These are phyloP conservation scores for Eclectus roratus DNA, from an alignment of 2,113 vertebrate species.

Conservation along the genomic window DNA sequence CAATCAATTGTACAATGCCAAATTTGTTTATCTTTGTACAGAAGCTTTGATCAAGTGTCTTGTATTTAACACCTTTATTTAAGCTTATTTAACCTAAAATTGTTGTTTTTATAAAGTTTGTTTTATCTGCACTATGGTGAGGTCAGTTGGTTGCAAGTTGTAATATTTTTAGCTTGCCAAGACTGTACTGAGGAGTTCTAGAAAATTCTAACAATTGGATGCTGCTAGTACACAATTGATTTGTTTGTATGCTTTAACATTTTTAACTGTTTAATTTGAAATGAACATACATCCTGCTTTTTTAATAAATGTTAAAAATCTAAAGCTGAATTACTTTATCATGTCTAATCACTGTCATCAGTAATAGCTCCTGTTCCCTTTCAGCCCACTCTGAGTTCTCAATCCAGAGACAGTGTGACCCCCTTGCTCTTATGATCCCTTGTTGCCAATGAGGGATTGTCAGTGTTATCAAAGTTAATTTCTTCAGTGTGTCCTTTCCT, in stretches of 20 bases:
- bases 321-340: slow-evolving; percentile 9
- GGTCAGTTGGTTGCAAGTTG: slow-evolving; percentile 82
- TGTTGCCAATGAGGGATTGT: neutral
- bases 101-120: slow-evolving; percentile 90
- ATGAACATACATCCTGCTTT: slow-evolving; percentile 87
- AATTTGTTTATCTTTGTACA: slow-evolving; percentile 92
- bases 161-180: slow-evolving; percentile 80
- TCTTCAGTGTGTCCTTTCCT: neutral
- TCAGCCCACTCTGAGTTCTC: neutral
- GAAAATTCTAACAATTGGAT: slow-evolving; percentile 89
- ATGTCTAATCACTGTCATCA: neutral
- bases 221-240: slow-evolving; percentile 90
- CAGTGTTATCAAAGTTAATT: neutral
- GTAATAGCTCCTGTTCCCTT: neutral
- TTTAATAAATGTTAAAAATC: slow-evolving; percentile 89
- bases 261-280: slow-evolving; percentile 87
- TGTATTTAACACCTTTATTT: slow-evolving; percentile 98
- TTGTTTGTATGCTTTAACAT: slow-evolving; percentile 93
- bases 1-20: slow-evolving; percentile 85
- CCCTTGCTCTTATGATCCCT: neutral
- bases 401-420: neutral
- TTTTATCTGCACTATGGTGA: slow-evolving; percentile 83
- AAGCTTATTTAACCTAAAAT: slow-evolving; percentile 96
- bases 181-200: slow-evolving; percentile 76
- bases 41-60: slow-evolving; percentile 90